These are phyloP conservation scores for Corythoichthys haematopterus DNA, from an alignment of 2,113 vertebrate genomes.

Conservation along the genomic window DNA sequence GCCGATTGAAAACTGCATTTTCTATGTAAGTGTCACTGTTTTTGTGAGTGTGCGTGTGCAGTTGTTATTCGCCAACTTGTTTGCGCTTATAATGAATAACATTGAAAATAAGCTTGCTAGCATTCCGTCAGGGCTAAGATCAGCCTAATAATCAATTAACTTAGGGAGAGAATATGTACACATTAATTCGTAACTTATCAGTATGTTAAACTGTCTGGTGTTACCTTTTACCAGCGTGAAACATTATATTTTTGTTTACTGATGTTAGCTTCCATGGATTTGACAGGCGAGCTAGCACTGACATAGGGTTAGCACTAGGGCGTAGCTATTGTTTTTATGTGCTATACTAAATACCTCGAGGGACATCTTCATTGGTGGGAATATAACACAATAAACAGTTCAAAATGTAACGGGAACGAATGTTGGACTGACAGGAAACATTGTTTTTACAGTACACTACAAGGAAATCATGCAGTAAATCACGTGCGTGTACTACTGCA, in stretches of 20 bases:
- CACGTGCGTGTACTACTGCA: background rate
- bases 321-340: background rate
- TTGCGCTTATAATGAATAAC: background rate
- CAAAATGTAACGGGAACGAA: background rate
- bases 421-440: background rate
- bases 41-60: background rate
- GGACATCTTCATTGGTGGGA: background rate
- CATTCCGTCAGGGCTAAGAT: constrained; percentile 24
- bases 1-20: background rate
- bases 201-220: background rate
- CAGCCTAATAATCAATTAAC: constrained; percentile 7
- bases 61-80: background rate
- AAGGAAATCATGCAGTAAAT: background rate
- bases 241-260: background rate
- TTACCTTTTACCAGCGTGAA: background rate
- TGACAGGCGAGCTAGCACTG: constrained; percentile 17
- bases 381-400: background rate
- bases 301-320: background rate
- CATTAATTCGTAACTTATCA: background rate
- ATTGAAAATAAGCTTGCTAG: constrained; percentile 28
- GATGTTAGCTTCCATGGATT: background rate
- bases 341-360: background rate
- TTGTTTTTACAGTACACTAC: background rate
- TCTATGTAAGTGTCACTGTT: background rate
- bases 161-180: background rate